Base-by-base conservation (phyloP, 1,140 invertebrate species). In the Drosophila willistoni region DNA sequence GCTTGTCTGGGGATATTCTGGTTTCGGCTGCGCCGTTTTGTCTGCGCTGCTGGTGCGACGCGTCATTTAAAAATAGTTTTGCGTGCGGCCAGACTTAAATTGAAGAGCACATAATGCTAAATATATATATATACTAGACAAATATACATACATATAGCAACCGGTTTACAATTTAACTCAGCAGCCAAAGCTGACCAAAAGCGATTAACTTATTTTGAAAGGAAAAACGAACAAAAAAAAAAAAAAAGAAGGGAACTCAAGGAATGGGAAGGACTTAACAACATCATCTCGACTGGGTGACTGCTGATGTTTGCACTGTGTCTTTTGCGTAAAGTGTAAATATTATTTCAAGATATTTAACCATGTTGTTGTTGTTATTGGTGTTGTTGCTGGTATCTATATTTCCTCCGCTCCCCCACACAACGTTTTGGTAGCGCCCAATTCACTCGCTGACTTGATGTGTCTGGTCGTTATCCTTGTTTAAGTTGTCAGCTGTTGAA, bases 331-430 rank as follows among this genome's bases (percentile, higher is more conserved):
- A 77, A 83, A 87, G 79, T 83, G 84, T 87, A 87, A 87, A 87
- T 87, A 87, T 89, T 87, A 89, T 89, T 84, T 64, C 77, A 87
- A 87, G 84, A 87, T 87, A 83, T 80, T 87, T 87, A 77, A 66
- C 80, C 73, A 80, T 80, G 83, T 87, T 87, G 68, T 54, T 51
- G n/a, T 3, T 65, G 68, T 0, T 29, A 0, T 7, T 29, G 29
- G 6, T 7, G 29, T 7, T 29, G 29, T 1, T 29, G 29, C 29
- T 29, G 5, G 29, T 3, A 6, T 29, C 29, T 29, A 6, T 29
- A 29, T 1, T 6, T 7, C 29, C 29, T 29, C 29, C 6, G 6
- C 5, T 7, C 29, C 29, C 1, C 55, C 22, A n/a, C 2, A 25
- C 22, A 25, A 25, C 22, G 22, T 25, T 25, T 25, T 25, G 3